phyloP scores from a whole-genome alignment of 2,888 invertebrate genomes.

The Gymnoscelis rufifasciata region DNA sequence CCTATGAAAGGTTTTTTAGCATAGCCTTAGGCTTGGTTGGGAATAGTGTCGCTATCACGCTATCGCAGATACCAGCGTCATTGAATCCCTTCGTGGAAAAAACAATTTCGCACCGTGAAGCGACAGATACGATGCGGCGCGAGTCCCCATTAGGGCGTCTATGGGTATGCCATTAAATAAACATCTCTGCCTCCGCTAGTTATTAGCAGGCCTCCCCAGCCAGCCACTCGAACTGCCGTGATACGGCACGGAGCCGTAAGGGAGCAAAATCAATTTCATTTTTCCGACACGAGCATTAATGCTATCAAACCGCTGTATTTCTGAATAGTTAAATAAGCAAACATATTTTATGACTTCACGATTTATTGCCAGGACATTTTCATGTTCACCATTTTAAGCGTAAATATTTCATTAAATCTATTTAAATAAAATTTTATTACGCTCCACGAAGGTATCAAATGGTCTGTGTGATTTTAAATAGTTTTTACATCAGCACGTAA shows the following conservation, averaged over 20 bases:
- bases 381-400: too few relatives aligned
- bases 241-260: conserved; percentile 75
- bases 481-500: conserved; percentile 18
- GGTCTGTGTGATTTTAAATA: background rate
- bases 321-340: background rate
- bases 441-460: too few relatives aligned
- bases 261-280: conserved; percentile 75
- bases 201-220: conserved; percentile 70
- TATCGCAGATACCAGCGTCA: background rate
- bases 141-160: conserved; percentile 70
- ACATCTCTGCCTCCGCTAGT: conserved; percentile 74
- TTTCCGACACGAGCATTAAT: conserved; percentile 74
- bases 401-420: too few relatives aligned
- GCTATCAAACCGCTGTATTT: conserved; percentile 44
- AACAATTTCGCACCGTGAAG: conserved; percentile 1
- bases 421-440: too few relatives aligned
- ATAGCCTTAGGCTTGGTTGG: too few relatives aligned
- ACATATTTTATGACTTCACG: background rate
- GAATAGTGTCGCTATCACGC: too few relatives aligned
- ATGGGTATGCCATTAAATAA: conserved; percentile 76
- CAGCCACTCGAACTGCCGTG: conserved; percentile 66
- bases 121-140: conserved; percentile 31
- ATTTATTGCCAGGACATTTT: too few relatives aligned
- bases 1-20: background rate
- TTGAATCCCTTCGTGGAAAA: background rate